phyloP scores from a whole-genome alignment of 2,797 vertebrate species.

The Xerus rutilus region DNA sequence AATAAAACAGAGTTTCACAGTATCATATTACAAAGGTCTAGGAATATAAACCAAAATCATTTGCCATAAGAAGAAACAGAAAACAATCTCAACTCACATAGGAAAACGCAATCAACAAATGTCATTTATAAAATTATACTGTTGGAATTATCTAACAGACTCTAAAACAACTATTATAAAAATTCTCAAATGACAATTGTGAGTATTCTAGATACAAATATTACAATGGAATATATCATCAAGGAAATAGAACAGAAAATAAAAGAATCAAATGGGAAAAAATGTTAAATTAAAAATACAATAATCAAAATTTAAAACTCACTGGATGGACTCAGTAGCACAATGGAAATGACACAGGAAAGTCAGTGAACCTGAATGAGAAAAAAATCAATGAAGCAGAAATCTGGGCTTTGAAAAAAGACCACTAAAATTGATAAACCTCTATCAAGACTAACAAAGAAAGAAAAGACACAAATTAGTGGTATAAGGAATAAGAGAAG shows the following conservation, averaged over 20 bases:
- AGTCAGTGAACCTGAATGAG: not conserved
- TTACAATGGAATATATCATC: not conserved
- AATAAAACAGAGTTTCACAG: not conserved
- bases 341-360: not conserved
- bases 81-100: not conserved
- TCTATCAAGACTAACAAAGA: not conserved
- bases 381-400: constrained; percentile 12
- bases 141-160: not conserved
- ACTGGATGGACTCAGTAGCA: not conserved
- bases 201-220: not conserved
- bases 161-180: not conserved
- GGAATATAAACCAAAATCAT: not conserved
- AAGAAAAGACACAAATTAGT: not conserved
- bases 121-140: not conserved
- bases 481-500: not conserved
- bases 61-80: constrained; percentile 1
- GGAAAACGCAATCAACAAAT: not conserved
- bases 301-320: constrained; percentile 16
- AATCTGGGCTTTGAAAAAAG: not conserved
- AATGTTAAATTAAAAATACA: not conserved
- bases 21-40: constrained; percentile 5
- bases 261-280: not conserved
- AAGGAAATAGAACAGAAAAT: not conserved
- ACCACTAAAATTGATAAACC: constrained; percentile 24
- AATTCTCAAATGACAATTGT: not conserved